Conservation (phyloP, 64 coral and sea anemone species). For the Actinia tenebrosa region DNA sequence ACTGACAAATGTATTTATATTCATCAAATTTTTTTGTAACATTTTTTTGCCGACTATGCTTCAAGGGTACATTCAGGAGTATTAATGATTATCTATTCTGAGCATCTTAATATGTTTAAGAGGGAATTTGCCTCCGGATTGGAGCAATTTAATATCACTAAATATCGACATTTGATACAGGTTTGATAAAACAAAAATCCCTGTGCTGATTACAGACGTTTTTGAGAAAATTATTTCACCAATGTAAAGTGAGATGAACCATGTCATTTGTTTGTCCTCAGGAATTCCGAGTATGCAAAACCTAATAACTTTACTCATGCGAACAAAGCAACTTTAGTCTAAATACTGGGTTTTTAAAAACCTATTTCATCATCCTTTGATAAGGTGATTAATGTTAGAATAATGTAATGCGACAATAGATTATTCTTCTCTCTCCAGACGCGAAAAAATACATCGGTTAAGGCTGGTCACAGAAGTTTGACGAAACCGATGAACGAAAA, state of each 20-base stretch:
- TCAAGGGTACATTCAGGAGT: background rate
- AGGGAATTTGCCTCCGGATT: background rate
- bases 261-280: background rate
- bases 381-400: background rate
- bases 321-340: background rate
- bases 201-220: background rate
- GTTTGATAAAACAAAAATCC: background rate
- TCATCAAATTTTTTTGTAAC: background rate
- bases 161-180: background rate
- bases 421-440: background rate
- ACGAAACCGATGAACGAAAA: background rate
- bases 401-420: background rate
- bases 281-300: background rate
- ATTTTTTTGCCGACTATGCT: background rate
- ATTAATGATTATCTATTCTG: background rate
- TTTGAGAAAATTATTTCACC: background rate
- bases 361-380: background rate
- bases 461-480: conserved; percentile 5
- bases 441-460: background rate
- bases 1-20: background rate
- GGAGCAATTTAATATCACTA: background rate
- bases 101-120: background rate
- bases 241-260: background rate
- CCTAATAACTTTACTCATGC: background rate
- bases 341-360: background rate